Conservation (phyloP, 2,797 vertebrate genomes). For the Austrolebias charrua region DNA sequence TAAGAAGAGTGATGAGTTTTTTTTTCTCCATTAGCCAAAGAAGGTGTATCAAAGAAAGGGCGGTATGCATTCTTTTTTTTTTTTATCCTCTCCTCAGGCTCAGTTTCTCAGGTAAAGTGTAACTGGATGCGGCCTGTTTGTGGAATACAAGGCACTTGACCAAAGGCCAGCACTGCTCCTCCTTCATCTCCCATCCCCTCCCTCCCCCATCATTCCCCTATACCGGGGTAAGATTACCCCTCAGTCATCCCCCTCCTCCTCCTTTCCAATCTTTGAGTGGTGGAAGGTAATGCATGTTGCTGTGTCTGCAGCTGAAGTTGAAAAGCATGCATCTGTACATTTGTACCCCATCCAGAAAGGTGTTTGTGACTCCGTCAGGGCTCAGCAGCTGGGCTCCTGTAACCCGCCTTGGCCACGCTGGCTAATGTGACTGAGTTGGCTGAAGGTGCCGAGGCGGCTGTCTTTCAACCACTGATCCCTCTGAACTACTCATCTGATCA, state of each 20-base stretch:
- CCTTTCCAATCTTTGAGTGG: conserved; percentile 47
- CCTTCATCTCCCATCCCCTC: conserved; percentile 85
- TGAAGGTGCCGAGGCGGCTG: conserved; percentile 72
- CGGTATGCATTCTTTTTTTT: conserved; percentile 77
- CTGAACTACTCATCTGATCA: conserved; percentile 89
- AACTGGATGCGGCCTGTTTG: conserved; percentile 86
- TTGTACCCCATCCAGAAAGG: conserved; percentile 51
- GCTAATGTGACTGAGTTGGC: conserved; percentile 66
- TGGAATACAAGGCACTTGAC: conserved; percentile 95
- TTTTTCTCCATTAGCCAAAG: conserved; percentile 54
- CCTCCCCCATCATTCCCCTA: conserved; percentile 86
- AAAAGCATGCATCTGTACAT: conserved; percentile 57
- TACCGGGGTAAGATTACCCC: conserved; percentile 85
- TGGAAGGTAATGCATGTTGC: conserved; percentile 60
- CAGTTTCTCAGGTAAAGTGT: conserved; percentile 83
- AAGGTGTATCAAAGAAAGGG: conserved; percentile 70
- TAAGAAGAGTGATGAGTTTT: conserved; percentile 43
- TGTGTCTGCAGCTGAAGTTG: conserved; percentile 40
- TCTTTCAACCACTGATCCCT: conserved; percentile 89
- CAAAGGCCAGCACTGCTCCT: conserved; percentile 91
- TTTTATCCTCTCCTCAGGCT: conserved; percentile 79
- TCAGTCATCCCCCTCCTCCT: conserved; percentile 73
- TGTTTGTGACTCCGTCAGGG: conserved; percentile 57
- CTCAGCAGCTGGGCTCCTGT: conserved; percentile 84
- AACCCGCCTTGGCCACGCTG: conserved; percentile 67